phyloP scores from a whole-genome alignment of 2,797 vertebrate species.

The Acanthurus tractus region DNA sequence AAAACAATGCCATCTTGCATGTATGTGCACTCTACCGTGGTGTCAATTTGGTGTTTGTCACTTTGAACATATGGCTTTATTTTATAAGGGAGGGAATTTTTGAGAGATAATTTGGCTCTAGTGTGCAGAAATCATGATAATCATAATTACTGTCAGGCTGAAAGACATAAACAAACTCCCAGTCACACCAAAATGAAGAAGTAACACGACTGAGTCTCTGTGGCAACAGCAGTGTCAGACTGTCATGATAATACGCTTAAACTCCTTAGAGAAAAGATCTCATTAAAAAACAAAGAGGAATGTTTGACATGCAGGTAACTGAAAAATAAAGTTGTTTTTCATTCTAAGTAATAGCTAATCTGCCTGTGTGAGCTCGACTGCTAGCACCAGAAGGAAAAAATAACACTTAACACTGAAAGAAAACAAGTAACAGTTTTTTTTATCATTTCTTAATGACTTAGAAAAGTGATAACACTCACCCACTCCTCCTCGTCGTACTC shows the following conservation, averaged over 20 bases:
- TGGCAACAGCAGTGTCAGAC: constrained; percentile 22
- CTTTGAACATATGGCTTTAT: constrained; percentile 36
- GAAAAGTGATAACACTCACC: constrained; percentile 84
- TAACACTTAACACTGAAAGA: background rate
- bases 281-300: constrained; percentile 23
- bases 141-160: constrained; percentile 64
- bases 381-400: constrained; percentile 3
- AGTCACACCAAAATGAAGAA: constrained; percentile 28
- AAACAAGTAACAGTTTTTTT: background rate
- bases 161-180: constrained; percentile 44
- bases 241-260: constrained; percentile 37
- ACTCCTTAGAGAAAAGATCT: constrained; percentile 21
- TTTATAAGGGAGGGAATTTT: constrained; percentile 44
- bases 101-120: constrained; percentile 66
- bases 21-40: background rate
- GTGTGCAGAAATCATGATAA: constrained; percentile 57
- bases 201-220: constrained; percentile 31
- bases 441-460: background rate
- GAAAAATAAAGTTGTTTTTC: background rate
- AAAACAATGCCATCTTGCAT: background rate
- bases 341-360: constrained; percentile 1
- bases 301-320: constrained; percentile 11
- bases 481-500: constrained; percentile 98
- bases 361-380: background rate
- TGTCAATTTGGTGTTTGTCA: constrained; percentile 31